Evolutionary conservation across 2,888 invertebrate species (phyloP).

Genomic region (Eugnorisma glareosa): DNA sequence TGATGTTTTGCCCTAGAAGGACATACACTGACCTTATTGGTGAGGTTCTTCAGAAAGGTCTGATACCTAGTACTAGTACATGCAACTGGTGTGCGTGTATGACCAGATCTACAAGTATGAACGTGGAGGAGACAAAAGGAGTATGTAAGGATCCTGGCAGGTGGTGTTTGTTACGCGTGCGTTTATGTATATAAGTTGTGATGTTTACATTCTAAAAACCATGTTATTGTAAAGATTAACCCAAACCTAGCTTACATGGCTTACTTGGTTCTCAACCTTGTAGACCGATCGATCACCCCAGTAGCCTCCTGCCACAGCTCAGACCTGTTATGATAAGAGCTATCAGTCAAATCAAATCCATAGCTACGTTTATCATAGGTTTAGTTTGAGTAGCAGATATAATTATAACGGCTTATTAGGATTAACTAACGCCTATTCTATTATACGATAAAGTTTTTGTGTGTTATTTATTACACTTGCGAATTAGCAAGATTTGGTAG

Average conservation of each 20-base stretch:
- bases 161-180: no score
- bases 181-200: no score
- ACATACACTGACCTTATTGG: no score
- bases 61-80: no score
- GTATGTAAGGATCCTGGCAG: no score
- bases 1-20: no score
- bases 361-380: slow-evolving; percentile 49
- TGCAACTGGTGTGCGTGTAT: no score
- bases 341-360: slow-evolving; percentile 59
- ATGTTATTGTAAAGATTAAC: slow-evolving; percentile 12
- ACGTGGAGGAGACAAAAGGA: no score
- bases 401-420: slow-evolving; percentile 61
- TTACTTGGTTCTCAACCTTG: slow-evolving; percentile 16
- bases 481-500: slow-evolving; percentile 11
- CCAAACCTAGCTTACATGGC: slow-evolving; percentile 3
- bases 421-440: slow-evolving; percentile 39
- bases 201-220: not conserved
- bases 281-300: slow-evolving; percentile 29
- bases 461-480: slow-evolving; percentile 17
- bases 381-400: slow-evolving; percentile 53
- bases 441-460: slow-evolving; percentile 28
- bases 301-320: slow-evolving; percentile 5
- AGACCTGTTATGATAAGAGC: slow-evolving; percentile 31
- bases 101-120: no score
- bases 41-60: no score